These are phyloP conservation scores for Apis mellifera DNA, from an alignment of 1,140 invertebrate genomes.

Conservation along the genomic window DNA sequence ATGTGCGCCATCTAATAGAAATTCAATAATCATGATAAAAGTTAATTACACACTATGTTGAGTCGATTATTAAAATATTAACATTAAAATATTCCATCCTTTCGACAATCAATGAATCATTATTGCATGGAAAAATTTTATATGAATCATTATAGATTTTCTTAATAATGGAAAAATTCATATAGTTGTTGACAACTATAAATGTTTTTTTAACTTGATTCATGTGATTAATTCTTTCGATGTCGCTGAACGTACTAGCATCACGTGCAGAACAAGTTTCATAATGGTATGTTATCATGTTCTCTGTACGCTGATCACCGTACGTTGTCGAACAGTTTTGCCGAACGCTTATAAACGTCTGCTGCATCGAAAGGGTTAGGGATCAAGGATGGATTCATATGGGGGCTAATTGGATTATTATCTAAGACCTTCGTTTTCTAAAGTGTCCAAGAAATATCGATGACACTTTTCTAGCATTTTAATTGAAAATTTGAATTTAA, in stretches of 20 bases:
- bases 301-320: background rate
- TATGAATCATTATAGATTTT: background rate
- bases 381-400: slow-evolving; percentile 50
- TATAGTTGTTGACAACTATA: background rate
- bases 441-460: slow-evolving; percentile 4
- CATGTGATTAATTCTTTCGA: background rate
- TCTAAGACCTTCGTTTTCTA: slow-evolving; percentile 28
- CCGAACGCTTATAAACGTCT: slow-evolving; percentile 37
- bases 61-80: background rate
- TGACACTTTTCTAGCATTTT: background rate
- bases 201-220: background rate
- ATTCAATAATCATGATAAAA: background rate
- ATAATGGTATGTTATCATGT: background rate
- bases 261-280: background rate
- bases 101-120: background rate
- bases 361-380: slow-evolving; percentile 31
- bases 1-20: slow-evolving; percentile 15
- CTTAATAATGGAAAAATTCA: background rate
- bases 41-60: background rate
- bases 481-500: background rate
- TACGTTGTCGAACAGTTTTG: slow-evolving; percentile 22
- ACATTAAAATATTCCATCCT: background rate
- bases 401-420: slow-evolving; percentile 48
- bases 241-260: background rate
- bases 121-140: background rate